Conservation (phyloP, 2,888 invertebrate genomes). For the Andrena hattorfiana region DNA sequence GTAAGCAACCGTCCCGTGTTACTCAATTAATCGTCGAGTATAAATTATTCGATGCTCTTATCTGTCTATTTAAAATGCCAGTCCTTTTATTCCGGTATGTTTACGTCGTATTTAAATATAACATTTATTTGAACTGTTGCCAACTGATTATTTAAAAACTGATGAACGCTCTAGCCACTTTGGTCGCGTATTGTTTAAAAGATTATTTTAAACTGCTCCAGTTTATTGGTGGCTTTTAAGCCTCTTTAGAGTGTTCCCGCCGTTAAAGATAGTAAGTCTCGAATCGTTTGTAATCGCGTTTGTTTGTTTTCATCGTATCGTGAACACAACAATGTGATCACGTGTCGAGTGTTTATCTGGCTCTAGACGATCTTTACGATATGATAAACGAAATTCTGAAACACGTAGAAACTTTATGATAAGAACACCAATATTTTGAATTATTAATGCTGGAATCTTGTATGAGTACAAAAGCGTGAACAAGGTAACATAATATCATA, state of each 20-base stretch:
- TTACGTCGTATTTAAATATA: constrained; percentile 52
- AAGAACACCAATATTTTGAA: too few relatives aligned
- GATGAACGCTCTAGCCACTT: not conserved
- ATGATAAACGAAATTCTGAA: not conserved
- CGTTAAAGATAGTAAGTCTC: not conserved
- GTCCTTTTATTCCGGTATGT: constrained; percentile 5
- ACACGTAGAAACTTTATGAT: not conserved
- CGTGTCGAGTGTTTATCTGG: too few relatives aligned
- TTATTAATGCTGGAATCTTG: too few relatives aligned
- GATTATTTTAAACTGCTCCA: not conserved
- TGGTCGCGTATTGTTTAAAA: not conserved
- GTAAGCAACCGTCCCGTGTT: not conserved
- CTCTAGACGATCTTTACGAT: not conserved
- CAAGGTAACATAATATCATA: too few relatives aligned
- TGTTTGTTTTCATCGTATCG: not conserved
- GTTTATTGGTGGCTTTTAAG: not conserved
- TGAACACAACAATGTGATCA: not conserved
- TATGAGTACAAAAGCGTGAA: too few relatives aligned
- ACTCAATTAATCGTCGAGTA: constrained; percentile 7
- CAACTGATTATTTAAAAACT: constrained; percentile 47
- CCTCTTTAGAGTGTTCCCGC: not conserved
- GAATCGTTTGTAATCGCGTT: not conserved
- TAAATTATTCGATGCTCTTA: not conserved
- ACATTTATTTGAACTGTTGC: constrained; percentile 39
- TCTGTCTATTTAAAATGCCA: constrained; percentile 39